These are phyloP conservation scores for Nansenia antarctica DNA, from an alignment of 2,113 vertebrate genomes.

Conservation along the genomic window DNA sequence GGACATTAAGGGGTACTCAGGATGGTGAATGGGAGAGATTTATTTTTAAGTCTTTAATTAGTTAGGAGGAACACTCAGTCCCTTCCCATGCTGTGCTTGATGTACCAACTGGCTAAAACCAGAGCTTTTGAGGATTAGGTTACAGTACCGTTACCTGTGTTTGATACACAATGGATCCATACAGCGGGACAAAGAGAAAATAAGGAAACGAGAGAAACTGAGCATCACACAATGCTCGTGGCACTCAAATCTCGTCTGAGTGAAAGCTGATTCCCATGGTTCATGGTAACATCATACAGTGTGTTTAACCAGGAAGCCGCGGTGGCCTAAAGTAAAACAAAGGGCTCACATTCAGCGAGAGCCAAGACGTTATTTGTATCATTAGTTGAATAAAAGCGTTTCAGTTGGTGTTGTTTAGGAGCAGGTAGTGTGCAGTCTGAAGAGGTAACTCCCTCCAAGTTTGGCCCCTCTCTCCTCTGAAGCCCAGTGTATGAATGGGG, in stretches of 20 bases:
- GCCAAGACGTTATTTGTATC: conserved; percentile 60
- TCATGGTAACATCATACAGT: conserved; percentile 57
- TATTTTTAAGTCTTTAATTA: conserved; percentile 36
- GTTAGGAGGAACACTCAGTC: conserved; percentile 27
- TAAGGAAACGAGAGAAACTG: conserved; percentile 16
- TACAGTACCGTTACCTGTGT: not conserved
- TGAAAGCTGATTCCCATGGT: conserved; percentile 58
- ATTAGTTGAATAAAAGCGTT: conserved; percentile 49
- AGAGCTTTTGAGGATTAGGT: not conserved
- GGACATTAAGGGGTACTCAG: not conserved
- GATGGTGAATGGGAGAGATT: conserved; percentile 24
- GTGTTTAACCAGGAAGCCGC: conserved; percentile 38
- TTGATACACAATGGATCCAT: conserved; percentile 1
- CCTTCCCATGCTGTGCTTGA: conserved; percentile 33
- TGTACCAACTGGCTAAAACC: not conserved
- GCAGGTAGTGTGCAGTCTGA: conserved; percentile 17
- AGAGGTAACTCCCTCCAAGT: not conserved
- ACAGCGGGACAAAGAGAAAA: conserved; percentile 11
- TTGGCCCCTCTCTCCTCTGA: conserved; percentile 12
- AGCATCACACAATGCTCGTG: conserved; percentile 24
- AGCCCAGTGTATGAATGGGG: conserved; percentile 28
- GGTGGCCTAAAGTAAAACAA: conserved; percentile 41
- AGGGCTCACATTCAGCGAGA: conserved; percentile 36
- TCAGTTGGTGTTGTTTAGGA: conserved; percentile 34
- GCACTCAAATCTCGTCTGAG: conserved; percentile 51